Evolutionary conservation across 2,113 vertebrate genomes (phyloP).

Genomic region (Carettochelys insculpta): DNA sequence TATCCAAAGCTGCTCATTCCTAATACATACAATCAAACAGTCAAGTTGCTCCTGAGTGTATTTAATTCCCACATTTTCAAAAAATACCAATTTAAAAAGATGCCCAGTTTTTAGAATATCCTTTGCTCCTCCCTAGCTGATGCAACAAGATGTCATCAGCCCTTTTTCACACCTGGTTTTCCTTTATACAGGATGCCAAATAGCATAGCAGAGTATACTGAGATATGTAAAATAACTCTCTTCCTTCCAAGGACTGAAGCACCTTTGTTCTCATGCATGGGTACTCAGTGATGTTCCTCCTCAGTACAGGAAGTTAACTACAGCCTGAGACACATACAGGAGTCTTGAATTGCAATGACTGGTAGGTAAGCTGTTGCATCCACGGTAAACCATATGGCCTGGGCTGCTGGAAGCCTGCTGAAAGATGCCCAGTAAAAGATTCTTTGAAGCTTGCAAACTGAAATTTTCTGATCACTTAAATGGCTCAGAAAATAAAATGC

Average conservation of each 20-base stretch:
- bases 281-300: not conserved
- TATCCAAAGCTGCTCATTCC: slow-evolving; percentile 20
- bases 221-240: not conserved
- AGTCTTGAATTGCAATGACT: not conserved
- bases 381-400: not conserved
- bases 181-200: slow-evolving; percentile 32
- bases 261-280: not conserved
- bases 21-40: not conserved
- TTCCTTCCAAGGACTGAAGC: not conserved
- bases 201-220: not conserved
- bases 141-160: slow-evolving; percentile 4
- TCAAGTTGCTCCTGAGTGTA: not conserved
- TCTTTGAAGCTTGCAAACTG: not conserved
- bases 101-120: slow-evolving; percentile 53
- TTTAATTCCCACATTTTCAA: slow-evolving; percentile 28
- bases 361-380: not conserved
- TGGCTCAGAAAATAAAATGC: not conserved
- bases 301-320: not conserved
- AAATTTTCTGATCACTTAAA: not conserved
- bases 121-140: not conserved
- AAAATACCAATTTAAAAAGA: slow-evolving; percentile 39
- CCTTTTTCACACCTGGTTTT: slow-evolving; percentile 47
- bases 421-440: not conserved
- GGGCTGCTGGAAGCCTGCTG: not conserved
- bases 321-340: not conserved